phyloP scores from a whole-genome alignment of 1,140 invertebrate genomes.

The Drosophila mayri region DNA sequence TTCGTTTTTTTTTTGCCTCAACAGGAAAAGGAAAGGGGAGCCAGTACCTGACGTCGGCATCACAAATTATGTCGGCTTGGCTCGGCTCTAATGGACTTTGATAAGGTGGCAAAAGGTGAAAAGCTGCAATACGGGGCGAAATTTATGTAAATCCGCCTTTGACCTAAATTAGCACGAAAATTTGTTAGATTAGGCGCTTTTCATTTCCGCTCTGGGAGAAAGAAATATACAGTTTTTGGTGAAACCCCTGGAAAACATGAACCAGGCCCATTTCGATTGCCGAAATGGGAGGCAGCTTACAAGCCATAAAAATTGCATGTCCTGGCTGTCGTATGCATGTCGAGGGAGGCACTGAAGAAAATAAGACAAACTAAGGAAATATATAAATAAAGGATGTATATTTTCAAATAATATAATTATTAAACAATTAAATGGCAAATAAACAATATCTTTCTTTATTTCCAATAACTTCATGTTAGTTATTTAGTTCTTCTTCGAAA shows the following conservation, averaged over 20 bases:
- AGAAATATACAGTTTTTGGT: constrained; percentile 6
- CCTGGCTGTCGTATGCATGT: constrained; percentile 53
- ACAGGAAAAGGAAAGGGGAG: constrained; percentile 10
- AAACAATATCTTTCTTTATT: too few relatives aligned
- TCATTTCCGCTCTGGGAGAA: constrained; percentile 59
- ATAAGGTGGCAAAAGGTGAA: constrained; percentile 74
- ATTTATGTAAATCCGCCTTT: constrained; percentile 81
- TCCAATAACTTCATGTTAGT: too few relatives aligned
- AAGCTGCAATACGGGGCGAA: constrained; percentile 47
- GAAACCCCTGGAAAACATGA: constrained; percentile 29
- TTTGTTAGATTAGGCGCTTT: constrained; percentile 80
- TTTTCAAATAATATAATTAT: too few relatives aligned
- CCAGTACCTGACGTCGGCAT: constrained; percentile 27
- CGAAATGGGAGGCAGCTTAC: constrained; percentile 59
- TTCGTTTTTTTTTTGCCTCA: background rate
- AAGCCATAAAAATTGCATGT: constrained; percentile 79
- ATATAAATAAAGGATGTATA: too few relatives aligned
- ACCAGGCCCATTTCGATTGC: constrained; percentile 54
- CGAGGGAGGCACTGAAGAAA: constrained; percentile 14
- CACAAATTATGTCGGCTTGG: constrained; percentile 57
- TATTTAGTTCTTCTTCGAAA: too few relatives aligned
- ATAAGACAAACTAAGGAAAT: background rate
- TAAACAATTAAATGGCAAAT: too few relatives aligned
- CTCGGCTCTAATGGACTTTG: constrained; percentile 73
- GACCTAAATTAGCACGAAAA: constrained; percentile 82